Conservation (phyloP, 2,888 invertebrate species). For the Sycophila texana region DNA sequence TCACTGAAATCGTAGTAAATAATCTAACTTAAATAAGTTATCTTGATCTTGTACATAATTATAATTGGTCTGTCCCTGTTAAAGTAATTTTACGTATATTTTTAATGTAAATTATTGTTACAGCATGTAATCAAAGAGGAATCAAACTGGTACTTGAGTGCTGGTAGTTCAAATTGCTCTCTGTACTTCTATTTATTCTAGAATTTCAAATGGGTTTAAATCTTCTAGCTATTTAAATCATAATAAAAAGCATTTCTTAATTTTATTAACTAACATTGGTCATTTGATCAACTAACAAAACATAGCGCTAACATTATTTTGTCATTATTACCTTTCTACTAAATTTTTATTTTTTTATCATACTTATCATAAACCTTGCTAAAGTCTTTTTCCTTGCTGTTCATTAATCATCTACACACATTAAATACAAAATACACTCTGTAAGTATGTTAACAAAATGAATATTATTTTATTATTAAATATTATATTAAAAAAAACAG, state of each 20-base stretch:
- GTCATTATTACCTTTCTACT: constrained; percentile 35
- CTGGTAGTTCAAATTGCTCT: constrained; percentile 62
- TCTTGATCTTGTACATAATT: constrained; percentile 36
- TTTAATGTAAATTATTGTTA: constrained; percentile 70
- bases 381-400: constrained; percentile 53
- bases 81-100: constrained; percentile 50
- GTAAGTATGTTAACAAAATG: constrained; percentile 56
- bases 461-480: constrained; percentile 32
- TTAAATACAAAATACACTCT: constrained; percentile 57
- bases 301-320: constrained; percentile 44
- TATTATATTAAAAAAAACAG: constrained; percentile 13
- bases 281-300: constrained; percentile 40
- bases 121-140: constrained; percentile 72
- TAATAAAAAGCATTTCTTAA: constrained; percentile 44
- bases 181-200: constrained; percentile 54
- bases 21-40: constrained; percentile 38
- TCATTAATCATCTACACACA: constrained; percentile 59
- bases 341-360: constrained; percentile 51
- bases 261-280: constrained; percentile 37
- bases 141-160: constrained; percentile 65
- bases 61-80: constrained; percentile 38
- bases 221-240: constrained; percentile 50
- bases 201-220: constrained; percentile 50
- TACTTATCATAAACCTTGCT: constrained; percentile 36
- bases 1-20: constrained; percentile 39